Evolutionary conservation across 2,888 invertebrate species (phyloP), one percentile per base, ranked within the genome.

Genomic region (Drosophila atripex): DNA sequence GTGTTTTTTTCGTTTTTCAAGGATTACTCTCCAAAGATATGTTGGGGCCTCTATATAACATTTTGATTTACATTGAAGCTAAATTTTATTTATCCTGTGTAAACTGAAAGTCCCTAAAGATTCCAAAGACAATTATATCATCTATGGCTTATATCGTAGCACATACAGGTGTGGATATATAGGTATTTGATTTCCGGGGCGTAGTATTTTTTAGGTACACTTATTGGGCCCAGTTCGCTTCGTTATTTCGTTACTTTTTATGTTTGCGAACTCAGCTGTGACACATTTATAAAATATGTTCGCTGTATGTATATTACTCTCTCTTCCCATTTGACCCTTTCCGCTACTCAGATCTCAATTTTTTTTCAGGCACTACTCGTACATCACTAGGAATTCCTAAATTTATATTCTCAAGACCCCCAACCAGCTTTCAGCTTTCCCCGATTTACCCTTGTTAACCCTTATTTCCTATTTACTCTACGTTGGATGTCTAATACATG

Each of bases 351-450:
- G 41, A 35, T 43, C 57, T 56, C 46, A 35, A 35, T 49, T 30
- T 30, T 58, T 49, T 64, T 73, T 76, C 82, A 89, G 89, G 89
- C 89, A 89, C 89, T 89, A 86, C 75, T 89, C 84, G 73, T 80
- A 70, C 70, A 70, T 77, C 80, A 77, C 77, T 80, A 75, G 23
- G 23, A 39, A 41, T 41, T 52, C 56, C 60, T 55, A 66, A 45
- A 58, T 60, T 35, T 63, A 41, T 57, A 52, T 30, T 35, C 21
- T 38, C 54, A 49, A 60, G 70, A 71, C 77, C 71, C 72, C 58
- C 49, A 45, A 63, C 55, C 55, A 59, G 47, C 63, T 55, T 59
- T 46, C 51, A 58, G 32, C 58, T 41, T 32, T 23, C 41, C 14
- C 28, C 35, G 21, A 16, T 4, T 39, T 12, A 35, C 35, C 35